Evolutionary conservation across 2,797 vertebrate genomes (phyloP).

Genomic region (Spinus olivaceus): DNA sequence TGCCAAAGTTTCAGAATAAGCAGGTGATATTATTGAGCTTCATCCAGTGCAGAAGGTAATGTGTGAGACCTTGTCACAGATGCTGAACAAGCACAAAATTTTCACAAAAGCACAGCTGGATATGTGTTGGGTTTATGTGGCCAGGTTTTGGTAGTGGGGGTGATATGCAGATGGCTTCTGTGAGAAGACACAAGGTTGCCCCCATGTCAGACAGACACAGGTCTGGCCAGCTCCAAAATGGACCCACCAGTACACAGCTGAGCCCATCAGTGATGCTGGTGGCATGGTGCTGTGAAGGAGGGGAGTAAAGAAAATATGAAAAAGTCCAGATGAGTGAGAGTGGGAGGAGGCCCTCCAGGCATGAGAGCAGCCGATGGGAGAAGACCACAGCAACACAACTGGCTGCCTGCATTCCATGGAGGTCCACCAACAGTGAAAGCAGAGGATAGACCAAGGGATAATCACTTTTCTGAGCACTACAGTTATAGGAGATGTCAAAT

Average conservation of each 20-base stretch:
- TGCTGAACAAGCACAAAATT: neutral
- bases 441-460: neutral
- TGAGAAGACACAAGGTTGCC: neutral
- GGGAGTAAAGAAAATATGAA: neutral
- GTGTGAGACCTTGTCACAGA: neutral
- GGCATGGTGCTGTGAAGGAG: neutral
- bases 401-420: neutral
- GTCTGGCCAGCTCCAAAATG: neutral
- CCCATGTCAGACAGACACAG: neutral
- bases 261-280: neutral
- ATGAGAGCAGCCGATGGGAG: neutral
- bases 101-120: neutral
- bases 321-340: neutral
- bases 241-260: neutral
- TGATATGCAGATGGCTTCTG: accelerated
- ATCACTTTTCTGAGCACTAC: neutral
- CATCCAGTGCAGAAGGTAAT: neutral
- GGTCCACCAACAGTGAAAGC: neutral
- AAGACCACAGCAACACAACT: neutral
- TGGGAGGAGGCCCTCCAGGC: neutral
- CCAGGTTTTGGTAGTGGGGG: neutral
- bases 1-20: neutral
- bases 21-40: neutral
- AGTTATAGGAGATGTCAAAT: neutral
- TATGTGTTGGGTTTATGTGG: neutral